phyloP scores from a whole-genome alignment of 2,888 invertebrate species.

The Nesidiocoris tenuis region DNA sequence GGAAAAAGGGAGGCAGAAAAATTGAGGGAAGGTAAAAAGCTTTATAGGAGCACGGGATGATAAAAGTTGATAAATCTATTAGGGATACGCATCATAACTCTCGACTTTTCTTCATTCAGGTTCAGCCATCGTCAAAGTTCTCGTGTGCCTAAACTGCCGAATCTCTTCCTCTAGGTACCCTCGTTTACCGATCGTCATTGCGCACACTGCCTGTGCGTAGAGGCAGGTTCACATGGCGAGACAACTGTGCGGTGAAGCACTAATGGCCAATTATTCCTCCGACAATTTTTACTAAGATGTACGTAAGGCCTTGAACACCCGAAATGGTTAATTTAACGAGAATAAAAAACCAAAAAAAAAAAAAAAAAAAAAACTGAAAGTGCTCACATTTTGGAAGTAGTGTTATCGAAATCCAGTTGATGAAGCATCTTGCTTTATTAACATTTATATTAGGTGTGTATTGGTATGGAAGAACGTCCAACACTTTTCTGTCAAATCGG shows the following conservation, averaged over 20 bases:
- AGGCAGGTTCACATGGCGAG: not conserved
- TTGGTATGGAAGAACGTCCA: no score
- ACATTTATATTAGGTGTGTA: no score
- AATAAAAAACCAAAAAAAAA: no score
- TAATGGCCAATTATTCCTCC: no score
- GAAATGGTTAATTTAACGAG: no score
- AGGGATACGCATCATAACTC: constrained; percentile 32
- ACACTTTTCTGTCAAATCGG: no score
- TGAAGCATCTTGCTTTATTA: no score
- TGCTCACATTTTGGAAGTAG: no score
- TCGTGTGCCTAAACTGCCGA: constrained; percentile 20
- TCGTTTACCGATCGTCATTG: constrained; percentile 22
- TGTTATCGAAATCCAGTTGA: no score
- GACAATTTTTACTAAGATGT: no score
- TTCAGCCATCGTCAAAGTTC: constrained; percentile 1
- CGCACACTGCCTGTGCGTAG: not conserved
- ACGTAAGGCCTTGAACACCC: no score
- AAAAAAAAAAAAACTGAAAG: no score
- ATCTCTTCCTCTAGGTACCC: not conserved
- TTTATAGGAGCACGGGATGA: not conserved
- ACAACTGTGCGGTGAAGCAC: not conserved
- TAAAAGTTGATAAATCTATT: constrained; percentile 38
- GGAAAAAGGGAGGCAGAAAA: constrained; percentile 1
- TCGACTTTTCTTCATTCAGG: constrained; percentile 17
- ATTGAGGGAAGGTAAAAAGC: not conserved